Percentiles rank a stretch among this genome's conserved stretches.
Conservation (phyloP, 2,888 invertebrate genomes). For the Thelaira solivaga region DNA sequence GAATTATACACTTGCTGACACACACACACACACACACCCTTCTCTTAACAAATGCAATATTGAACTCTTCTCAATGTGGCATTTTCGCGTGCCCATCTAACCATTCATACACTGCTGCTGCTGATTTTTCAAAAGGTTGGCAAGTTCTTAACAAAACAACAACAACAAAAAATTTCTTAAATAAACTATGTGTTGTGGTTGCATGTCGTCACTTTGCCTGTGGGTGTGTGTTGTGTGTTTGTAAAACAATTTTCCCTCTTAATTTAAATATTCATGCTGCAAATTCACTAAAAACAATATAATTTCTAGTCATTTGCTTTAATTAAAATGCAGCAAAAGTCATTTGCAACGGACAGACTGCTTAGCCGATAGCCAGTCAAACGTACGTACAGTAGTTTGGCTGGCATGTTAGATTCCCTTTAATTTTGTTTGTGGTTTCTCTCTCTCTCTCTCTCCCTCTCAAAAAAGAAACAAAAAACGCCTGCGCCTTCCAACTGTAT, state of each 20-base stretch:
- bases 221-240: background rate
- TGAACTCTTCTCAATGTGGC: background rate
- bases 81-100: slow-evolving; percentile 5
- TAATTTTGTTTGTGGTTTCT: background rate
- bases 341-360: background rate
- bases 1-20: background rate
- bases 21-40: slow-evolving; percentile 39
- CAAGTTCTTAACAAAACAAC: too few species aligned
- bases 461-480: too few species aligned
- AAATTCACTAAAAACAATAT: slow-evolving; percentile 9
- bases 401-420: slow-evolving; percentile 2
- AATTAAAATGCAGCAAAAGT: slow-evolving; percentile 23
- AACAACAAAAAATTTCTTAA: too few species aligned
- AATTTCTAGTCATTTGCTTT: slow-evolving; percentile 12
- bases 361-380: background rate
- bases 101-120: background rate
- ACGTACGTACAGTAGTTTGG: slow-evolving; percentile 5
- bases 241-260: slow-evolving; percentile 10
- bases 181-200: background rate
- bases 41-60: slow-evolving; percentile 32
- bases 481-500: slow-evolving; percentile 57
- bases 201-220: background rate
- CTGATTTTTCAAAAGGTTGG: background rate
- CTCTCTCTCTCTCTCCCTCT: slow-evolving; percentile 3
- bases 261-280: slow-evolving; percentile 31